Evolutionary conservation across 30 jellyfish, hydroid and myxozoan species (phyloP).

Genomic region (Pseudorhiza aurosa): DNA sequence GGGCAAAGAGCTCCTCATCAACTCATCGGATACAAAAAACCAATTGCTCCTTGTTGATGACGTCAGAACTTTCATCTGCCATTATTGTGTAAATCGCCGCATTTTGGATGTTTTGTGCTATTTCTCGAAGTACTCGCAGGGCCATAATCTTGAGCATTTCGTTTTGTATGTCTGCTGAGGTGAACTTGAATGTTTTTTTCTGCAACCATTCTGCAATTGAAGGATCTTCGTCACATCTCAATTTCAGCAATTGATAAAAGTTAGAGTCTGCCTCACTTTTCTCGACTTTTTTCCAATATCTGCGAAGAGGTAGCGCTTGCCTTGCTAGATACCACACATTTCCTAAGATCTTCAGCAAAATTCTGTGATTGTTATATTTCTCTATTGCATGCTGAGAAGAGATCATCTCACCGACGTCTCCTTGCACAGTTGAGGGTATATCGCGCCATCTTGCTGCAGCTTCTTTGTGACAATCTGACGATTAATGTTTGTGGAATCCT

Average conservation of each 20-base stretch:
- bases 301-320: conserved; percentile 36
- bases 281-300: conserved; percentile 40
- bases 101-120: conserved; percentile 49
- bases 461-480: conserved; percentile 60
- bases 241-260: conserved; percentile 57
- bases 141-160: conserved; percentile 42
- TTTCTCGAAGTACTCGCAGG: conserved; percentile 38
- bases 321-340: neutral
- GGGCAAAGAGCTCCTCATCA: conserved; percentile 53
- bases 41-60: conserved; percentile 63
- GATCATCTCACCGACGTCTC: conserved; percentile 47
- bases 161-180: conserved; percentile 10
- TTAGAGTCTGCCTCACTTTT: conserved; percentile 64
- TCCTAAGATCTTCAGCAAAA: neutral
- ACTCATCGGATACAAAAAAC: conserved; percentile 52
- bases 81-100: conserved; percentile 36
- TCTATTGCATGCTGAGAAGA: conserved; percentile 46
- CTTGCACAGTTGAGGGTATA: neutral
- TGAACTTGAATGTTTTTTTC: conserved; percentile 47
- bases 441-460: neutral
- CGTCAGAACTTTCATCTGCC: conserved; percentile 75
- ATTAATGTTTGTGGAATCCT: conserved; percentile 67
- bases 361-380: neutral
- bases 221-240: conserved; percentile 74
- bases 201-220: conserved; percentile 74